These are phyloP conservation scores for Meloidogyne exigua DNA, from an alignment of 1,140 invertebrate species.

Conservation along the genomic window DNA sequence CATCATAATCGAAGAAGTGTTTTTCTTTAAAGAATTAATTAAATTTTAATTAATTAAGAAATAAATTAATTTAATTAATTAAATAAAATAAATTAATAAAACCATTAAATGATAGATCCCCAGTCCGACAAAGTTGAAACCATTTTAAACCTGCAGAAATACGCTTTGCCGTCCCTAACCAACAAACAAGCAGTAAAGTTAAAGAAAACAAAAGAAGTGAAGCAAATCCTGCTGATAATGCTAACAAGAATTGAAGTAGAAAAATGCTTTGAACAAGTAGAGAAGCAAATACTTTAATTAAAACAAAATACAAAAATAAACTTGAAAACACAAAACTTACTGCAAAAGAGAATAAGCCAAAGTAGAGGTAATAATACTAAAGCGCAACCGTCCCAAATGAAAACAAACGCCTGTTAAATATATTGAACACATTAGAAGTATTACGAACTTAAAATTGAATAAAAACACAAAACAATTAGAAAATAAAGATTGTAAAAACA, in stretches of 20 bases:
- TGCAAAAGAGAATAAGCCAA: constrained; percentile 7
- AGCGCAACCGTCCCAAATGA: constrained; percentile 43
- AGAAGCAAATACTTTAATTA: constrained; percentile 14
- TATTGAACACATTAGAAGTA: too few relatives aligned
- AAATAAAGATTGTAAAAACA: constrained; percentile 2
- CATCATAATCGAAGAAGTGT: constrained; percentile 43
- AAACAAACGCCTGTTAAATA: constrained; percentile 25
- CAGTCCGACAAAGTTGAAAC: constrained; percentile 43
- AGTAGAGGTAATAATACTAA: constrained; percentile 20
- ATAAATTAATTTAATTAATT: not conserved
- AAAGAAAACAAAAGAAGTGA: constrained; percentile 38
- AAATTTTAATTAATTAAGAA: not conserved
- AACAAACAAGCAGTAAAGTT: constrained; percentile 42
- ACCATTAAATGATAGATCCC: constrained; percentile 47
- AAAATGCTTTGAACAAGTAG: constrained; percentile 15
- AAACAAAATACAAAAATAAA: not conserved
- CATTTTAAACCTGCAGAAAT: constrained; percentile 50
- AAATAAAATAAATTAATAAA: too few relatives aligned
- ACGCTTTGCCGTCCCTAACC: constrained; percentile 35
- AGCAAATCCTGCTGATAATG: constrained; percentile 34
- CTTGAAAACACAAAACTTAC: not conserved
- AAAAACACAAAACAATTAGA: not conserved
- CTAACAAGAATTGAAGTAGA: constrained; percentile 23
- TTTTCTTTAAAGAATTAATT: constrained; percentile 28
- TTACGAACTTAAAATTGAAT: too few relatives aligned